Base-by-base conservation (phyloP, 2,797 vertebrate species). In the Moxostoma hubbsi region DNA sequence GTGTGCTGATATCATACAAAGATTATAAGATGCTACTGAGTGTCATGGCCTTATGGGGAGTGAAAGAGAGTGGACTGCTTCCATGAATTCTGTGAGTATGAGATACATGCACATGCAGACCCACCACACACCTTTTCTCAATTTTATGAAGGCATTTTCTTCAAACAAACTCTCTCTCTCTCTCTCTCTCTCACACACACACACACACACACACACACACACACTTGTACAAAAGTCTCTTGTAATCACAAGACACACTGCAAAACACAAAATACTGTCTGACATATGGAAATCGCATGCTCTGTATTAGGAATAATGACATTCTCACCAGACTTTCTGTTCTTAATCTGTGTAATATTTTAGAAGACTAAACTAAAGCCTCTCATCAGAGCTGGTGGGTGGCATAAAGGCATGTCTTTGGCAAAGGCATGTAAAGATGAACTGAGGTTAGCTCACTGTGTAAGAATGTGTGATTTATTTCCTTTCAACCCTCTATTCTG, bases 381-480 rank as follows among this genome's bases (percentile, higher is more conserved):
- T 57, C 46, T 45, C 49, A 18, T 62, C 58, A 46, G 66, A 63
- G 12, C 57, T 24, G 65, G 66, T 70, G 66, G 66, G 47, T 53
- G 57, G 58, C 4, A 36, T 11, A 16, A 77, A 53, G 11, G 8
- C 46, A 47, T 1, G 46, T 58, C 10, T 77, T 69, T 69, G 49
- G 47, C 18, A 47, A 47, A 50, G 9, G 51, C 61, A 36, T 53
- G 63, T 70, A 64, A 58, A 74, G 65, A 81, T 67, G 70, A 70
- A 54, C 54, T 51, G 54, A 36, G 70, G 53, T 81, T 85, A 82
- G 65, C 70, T 85, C 81, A 85, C 66, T n/a, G 59, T 68, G 36
- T 18, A 75, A 75, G 78, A 85, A 85, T 82, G 81, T 53, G 75
- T 75, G 83, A 85, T 85, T 82, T 85, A 85, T 77, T 68, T 81